Percentiles rank a stretch among this genome's conserved stretches.
These are phyloP conservation scores for Cebus imitator DNA, from an alignment of 2,113 vertebrate species.

Conservation along the genomic window DNA sequence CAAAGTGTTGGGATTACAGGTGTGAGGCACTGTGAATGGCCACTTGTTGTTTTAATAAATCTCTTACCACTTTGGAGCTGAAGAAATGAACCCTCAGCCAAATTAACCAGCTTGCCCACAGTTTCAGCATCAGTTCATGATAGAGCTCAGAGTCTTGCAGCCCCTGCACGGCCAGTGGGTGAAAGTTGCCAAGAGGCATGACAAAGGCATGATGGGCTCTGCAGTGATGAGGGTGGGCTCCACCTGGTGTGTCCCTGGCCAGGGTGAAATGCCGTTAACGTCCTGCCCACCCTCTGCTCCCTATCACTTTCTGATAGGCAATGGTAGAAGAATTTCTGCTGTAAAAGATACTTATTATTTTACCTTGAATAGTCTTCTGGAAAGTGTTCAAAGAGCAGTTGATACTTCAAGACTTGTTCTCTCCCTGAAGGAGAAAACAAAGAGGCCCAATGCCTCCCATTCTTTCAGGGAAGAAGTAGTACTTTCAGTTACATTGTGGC, in stretches of 20 bases:
- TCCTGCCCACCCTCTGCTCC: neutral
- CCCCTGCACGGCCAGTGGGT: neutral
- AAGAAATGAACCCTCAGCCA: neutral
- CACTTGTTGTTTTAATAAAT: neutral
- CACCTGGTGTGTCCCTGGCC: neutral
- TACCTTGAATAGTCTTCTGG: neutral
- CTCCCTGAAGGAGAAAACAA: conserved; percentile 10
- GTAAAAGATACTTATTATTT: neutral
- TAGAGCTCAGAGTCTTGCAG: neutral
- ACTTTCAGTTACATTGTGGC: neutral
- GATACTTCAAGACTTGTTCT: neutral
- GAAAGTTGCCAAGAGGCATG: neutral
- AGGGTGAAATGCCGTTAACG: neutral
- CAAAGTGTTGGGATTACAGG: too few relatives aligned
- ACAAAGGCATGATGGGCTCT: neutral
- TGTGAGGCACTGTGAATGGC: too few relatives aligned
- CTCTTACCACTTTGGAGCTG: neutral
- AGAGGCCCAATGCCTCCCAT: neutral
- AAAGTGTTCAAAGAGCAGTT: neutral
- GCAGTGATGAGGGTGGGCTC: neutral
- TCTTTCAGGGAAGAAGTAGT: neutral
- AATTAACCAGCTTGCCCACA: neutral
- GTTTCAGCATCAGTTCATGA: neutral
- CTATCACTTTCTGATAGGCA: neutral
- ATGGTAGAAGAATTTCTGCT: neutral